Evolutionary conservation across 1,140 invertebrate species (phyloP).

Genomic region (Ctenoplectra terminalis): DNA sequence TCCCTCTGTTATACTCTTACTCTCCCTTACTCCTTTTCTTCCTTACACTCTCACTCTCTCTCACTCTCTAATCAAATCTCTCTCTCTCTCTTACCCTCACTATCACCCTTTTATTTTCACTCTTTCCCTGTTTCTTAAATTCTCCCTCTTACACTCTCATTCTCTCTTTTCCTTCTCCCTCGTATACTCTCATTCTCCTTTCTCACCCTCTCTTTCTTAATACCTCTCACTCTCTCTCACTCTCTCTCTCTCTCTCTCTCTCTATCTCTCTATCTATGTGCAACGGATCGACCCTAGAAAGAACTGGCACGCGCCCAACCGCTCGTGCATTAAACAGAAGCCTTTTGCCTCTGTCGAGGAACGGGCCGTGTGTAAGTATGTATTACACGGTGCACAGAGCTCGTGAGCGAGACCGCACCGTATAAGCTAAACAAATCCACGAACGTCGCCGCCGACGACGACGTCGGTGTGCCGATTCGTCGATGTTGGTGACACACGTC

Average conservation of each 20-base stretch:
- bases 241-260: neutral
- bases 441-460: neutral
- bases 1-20: too few relatives aligned
- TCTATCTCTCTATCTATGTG: too few relatives aligned
- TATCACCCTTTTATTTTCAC: too few relatives aligned
- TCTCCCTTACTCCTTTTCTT: too few relatives aligned
- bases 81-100: too few relatives aligned
- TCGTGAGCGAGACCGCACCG: constrained; percentile 11
- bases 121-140: too few relatives aligned
- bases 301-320: constrained; percentile 55
- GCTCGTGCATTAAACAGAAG: constrained; percentile 38
- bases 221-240: neutral
- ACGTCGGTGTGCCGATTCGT: constrained; percentile 33
- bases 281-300: constrained; percentile 33
- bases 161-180: too few relatives aligned
- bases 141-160: too few relatives aligned
- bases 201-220: too few relatives aligned
- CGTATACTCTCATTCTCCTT: too few relatives aligned
- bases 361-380: constrained; percentile 7
- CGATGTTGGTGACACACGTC: constrained; percentile 18
- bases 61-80: too few relatives aligned
- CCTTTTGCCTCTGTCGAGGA: constrained; percentile 30
- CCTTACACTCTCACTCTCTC: too few relatives aligned
- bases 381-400: constrained; percentile 23
- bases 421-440: constrained; percentile 67